A percentile compares a stretch with the other conserved stretches of the same genome.
These are phyloP conservation scores for Scaptomyza parva DNA, from an alignment of 2,888 invertebrate species.

Conservation along the genomic window DNA sequence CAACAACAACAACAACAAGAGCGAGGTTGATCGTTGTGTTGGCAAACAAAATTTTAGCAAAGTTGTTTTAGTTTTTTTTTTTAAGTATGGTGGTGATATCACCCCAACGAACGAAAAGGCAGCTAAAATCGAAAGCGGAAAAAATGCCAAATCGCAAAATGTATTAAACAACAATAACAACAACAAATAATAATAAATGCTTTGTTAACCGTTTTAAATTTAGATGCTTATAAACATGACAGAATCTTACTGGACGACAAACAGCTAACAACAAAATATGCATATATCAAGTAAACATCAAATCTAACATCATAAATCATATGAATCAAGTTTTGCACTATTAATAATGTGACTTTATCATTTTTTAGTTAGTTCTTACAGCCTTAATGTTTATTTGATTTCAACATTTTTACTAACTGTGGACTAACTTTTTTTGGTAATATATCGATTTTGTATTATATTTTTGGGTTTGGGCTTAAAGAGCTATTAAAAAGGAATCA, in stretches of 20 bases:
- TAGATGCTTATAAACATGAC: constrained; percentile 45
- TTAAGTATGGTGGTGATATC: constrained; percentile 62
- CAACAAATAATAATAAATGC: constrained; percentile 31
- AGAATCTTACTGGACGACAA: constrained; percentile 4
- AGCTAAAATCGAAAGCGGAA: constrained; percentile 60
- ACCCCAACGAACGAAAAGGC: constrained; percentile 54
- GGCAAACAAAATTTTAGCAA: constrained; percentile 53
- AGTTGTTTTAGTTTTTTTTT: constrained; percentile 19
- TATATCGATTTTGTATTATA: background rate
- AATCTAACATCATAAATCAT: constrained; percentile 41
- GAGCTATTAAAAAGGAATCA: background rate
- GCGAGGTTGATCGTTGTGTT: constrained; percentile 18
- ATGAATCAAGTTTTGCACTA: constrained; percentile 4
- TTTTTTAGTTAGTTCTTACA: too few species aligned
- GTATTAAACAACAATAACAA: constrained; percentile 66
- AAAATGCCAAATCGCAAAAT: constrained; percentile 68
- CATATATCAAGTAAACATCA: constrained; percentile 9
- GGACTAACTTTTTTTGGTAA: too few species aligned
- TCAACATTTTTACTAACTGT: too few species aligned
- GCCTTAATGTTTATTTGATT: too few species aligned
- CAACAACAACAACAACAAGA: too few species aligned
- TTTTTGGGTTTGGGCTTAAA: constrained; percentile 6
- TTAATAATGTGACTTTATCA: background rate
- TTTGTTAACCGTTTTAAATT: constrained; percentile 68
- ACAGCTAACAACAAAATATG: background rate